A percentile compares a stretch with the other conserved stretches of the same genome.
These are phyloP conservation scores for Eupeodes corollae DNA, from an alignment of 1,140 invertebrate genomes.

Conservation along the genomic window DNA sequence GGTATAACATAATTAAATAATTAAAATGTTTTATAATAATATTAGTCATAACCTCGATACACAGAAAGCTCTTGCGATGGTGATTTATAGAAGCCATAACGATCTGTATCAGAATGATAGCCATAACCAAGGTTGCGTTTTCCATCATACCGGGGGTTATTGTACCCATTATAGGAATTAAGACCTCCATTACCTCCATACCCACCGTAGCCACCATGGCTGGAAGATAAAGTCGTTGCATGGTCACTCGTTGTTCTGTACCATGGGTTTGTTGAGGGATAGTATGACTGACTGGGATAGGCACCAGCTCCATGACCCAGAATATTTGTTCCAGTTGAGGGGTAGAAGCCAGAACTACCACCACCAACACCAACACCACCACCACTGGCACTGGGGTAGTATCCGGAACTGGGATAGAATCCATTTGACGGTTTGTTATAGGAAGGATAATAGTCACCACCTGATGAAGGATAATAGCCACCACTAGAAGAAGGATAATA, in stretches of 20 bases:
- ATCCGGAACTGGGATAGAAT: conserved; percentile 2
- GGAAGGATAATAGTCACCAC: conserved; percentile 2
- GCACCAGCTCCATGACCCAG: neutral
- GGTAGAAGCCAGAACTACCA: conserved; percentile 11
- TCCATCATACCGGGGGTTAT: conserved; percentile 29
- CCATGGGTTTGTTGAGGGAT: conserved; percentile 15
- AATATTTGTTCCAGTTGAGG: neutral
- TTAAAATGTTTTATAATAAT: neutral
- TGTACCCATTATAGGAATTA: conserved; percentile 35
- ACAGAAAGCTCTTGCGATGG: neutral
- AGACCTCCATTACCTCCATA: conserved; percentile 38
- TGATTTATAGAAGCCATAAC: conserved; percentile 21
- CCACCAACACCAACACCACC: too few species aligned
- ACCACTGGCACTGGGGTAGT: neutral
- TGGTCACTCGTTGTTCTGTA: conserved; percentile 6
- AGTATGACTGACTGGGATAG: neutral
- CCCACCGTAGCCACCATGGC: conserved; percentile 36
- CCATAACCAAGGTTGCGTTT: conserved; percentile 33
- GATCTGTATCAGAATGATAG: conserved; percentile 28
- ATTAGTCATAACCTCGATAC: neutral
- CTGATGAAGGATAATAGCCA: neutral
- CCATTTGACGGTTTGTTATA: neutral
- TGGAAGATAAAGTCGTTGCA: conserved; percentile 13
- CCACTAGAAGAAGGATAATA: conserved; percentile 13
- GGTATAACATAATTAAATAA: too few species aligned